Percentiles rank a stretch among this genome's conserved stretches.
Conservation (phyloP, 2,888 invertebrate species). For the Polyommatus icarus region DNA sequence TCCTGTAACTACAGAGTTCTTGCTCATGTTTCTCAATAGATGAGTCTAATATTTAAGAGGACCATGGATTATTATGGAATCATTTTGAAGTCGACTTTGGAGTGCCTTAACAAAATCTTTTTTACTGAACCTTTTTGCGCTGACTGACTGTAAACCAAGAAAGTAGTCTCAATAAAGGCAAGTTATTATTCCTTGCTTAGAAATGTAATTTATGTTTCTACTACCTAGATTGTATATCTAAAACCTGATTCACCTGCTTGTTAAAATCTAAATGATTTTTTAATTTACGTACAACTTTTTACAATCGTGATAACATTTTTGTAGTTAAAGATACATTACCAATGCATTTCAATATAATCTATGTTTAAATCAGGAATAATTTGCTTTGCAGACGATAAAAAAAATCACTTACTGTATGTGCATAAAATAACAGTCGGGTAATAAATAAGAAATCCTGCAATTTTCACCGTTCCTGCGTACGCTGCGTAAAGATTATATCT, state of each 20-base stretch:
- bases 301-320: slow-evolving; percentile 10
- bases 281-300: not conserved
- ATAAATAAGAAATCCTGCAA: slow-evolving; percentile 26
- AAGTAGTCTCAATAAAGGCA: no score
- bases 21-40: no score
- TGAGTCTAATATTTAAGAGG: no score
- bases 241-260: not conserved
- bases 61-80: no score
- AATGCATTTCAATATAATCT: slow-evolving; percentile 1
- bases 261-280: not conserved
- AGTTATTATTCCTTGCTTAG: not conserved
- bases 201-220: no score
- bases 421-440: slow-evolving; percentile 20
- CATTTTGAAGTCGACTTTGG: no score
- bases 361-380: slow-evolving; percentile 7
- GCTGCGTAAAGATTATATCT: slow-evolving; percentile 29
- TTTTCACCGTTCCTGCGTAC: slow-evolving; percentile 24
- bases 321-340: slow-evolving; percentile 17
- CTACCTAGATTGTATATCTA: not conserved
- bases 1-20: no score
- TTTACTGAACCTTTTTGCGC: no score
- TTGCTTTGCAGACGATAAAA: not conserved
- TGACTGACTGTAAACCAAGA: no score
- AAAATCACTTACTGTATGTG: slow-evolving; percentile 22
- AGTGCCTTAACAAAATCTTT: no score